A percentile compares a stretch with the other conserved stretches of the same genome.
These are phyloP conservation scores for Corythucha ciliata DNA, from an alignment of 2,888 invertebrate species.

Conservation along the genomic window DNA sequence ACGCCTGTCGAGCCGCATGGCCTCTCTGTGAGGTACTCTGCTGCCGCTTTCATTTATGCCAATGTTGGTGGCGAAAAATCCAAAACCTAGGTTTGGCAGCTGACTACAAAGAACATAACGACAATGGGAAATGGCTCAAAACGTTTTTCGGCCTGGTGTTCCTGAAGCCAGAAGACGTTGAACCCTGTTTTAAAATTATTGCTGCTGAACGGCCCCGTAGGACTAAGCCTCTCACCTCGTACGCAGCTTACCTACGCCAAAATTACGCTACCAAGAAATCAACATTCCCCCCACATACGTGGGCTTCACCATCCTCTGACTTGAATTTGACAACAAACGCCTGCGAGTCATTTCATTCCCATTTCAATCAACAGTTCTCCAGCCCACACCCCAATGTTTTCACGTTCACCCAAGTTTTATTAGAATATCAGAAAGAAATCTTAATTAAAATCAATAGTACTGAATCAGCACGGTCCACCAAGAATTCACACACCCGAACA, in stretches of 20 bases:
- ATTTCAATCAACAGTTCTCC: slow-evolving; percentile 6
- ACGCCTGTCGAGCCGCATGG: slow-evolving; percentile 17
- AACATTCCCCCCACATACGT: background rate
- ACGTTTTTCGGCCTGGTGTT: slow-evolving; percentile 4
- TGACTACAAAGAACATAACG: slow-evolving; percentile 22
- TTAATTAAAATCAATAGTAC: slow-evolving; percentile 10
- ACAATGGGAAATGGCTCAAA: slow-evolving; percentile 17
- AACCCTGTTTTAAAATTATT: background rate
- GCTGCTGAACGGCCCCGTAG: background rate
- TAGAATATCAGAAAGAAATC: slow-evolving; percentile 7
- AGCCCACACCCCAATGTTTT: slow-evolving; percentile 6
- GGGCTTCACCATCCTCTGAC: background rate
- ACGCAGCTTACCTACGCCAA: background rate
- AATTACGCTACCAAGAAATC: background rate
- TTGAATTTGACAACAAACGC: background rate
- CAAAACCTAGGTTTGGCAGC: slow-evolving; percentile 16
- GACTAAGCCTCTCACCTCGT: slow-evolving; percentile 6
- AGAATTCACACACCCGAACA: slow-evolving; percentile 12
- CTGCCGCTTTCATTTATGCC: slow-evolving; percentile 22
- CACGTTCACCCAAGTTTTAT: slow-evolving; percentile 10
- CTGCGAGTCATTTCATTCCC: slow-evolving; percentile 1
- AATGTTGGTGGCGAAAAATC: slow-evolving; percentile 24
- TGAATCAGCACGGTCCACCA: slow-evolving; percentile 13
- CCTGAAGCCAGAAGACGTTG: slow-evolving; percentile 7
- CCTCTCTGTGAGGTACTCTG: slow-evolving; percentile 17